These are phyloP conservation scores for Hymenochirus boettgeri DNA, from an alignment of 2,113 vertebrate genomes.

Conservation along the genomic window DNA sequence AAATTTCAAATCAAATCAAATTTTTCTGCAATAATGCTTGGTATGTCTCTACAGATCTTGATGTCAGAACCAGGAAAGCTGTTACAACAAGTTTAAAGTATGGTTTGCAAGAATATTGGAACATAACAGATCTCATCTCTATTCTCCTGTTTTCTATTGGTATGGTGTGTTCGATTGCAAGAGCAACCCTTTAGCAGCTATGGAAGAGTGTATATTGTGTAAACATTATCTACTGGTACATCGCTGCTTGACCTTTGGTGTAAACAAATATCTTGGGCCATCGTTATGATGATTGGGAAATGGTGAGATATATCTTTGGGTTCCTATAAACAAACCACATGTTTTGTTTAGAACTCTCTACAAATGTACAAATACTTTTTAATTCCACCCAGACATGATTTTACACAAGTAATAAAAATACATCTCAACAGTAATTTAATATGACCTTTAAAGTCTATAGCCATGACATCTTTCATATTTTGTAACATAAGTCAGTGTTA, in stretches of 20 bases:
- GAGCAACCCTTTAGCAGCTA: constrained; percentile 92
- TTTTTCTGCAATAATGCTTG: constrained; percentile 18
- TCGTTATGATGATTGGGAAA: constrained; percentile 99
- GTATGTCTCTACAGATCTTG: constrained; percentile 74
- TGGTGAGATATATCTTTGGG: constrained; percentile 70
- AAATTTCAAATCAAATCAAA: background rate
- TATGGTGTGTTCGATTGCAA: constrained; percentile 93
- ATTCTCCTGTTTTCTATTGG: constrained; percentile 95
- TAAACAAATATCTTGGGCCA: constrained; percentile 97
- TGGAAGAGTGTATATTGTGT: constrained; percentile 94
- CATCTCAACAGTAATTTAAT: no score
- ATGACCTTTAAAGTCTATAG: no score
- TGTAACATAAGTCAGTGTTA: no score
- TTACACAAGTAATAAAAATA: no score
- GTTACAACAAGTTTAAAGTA: constrained; percentile 94
- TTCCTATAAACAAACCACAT: background rate
- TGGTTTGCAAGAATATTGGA: constrained; percentile 99
- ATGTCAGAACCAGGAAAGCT: constrained; percentile 98
- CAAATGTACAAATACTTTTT: no score
- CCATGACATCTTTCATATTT: no score
- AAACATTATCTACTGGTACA: constrained; percentile 99
- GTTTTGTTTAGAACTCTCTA: no score
- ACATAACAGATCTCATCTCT: constrained; percentile 94
- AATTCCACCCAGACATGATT: no score
- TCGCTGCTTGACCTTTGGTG: constrained; percentile 92